Percentiles rank a stretch among this genome's conserved stretches.
These are phyloP conservation scores for Megaceryle maxima DNA, from an alignment of 2,113 vertebrate species.

Conservation along the genomic window DNA sequence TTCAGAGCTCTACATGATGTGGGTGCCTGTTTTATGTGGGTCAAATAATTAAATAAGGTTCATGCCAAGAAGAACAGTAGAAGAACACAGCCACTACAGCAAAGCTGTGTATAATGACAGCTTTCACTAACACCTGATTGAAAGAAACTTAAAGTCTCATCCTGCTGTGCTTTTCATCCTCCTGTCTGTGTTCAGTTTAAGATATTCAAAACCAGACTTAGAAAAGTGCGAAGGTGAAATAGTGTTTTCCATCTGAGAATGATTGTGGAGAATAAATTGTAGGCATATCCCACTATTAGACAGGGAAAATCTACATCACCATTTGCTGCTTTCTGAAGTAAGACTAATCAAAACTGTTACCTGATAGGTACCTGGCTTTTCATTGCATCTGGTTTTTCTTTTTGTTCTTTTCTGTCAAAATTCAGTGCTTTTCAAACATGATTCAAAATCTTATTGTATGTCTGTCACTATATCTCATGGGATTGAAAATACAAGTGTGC, in stretches of 20 bases:
- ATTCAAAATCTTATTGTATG: background rate
- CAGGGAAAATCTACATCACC: background rate
- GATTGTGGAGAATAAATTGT: background rate
- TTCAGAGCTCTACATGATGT: background rate
- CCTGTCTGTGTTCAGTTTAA: background rate
- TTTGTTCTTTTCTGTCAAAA: background rate
- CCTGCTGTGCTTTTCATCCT: background rate
- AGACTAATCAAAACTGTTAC: background rate
- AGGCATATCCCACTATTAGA: background rate
- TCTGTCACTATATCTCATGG: background rate
- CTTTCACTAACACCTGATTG: background rate
- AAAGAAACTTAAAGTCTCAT: background rate
- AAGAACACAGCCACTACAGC: background rate
- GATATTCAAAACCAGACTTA: background rate
- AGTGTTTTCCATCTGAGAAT: background rate
- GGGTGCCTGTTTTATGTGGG: background rate
- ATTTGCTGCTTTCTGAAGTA: background rate
- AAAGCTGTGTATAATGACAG: background rate
- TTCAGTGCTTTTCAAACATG: background rate
- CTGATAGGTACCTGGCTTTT: background rate
- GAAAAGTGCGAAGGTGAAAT: background rate
- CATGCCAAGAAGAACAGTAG: background rate
- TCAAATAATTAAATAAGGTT: background rate
- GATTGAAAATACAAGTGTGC: background rate
- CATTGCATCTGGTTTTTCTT: background rate